A percentile compares a stretch with the other conserved stretches of the same genome.
These are phyloP conservation scores for Drosophila lacertosa DNA, from an alignment of 1,140 invertebrate species.

Conservation along the genomic window DNA sequence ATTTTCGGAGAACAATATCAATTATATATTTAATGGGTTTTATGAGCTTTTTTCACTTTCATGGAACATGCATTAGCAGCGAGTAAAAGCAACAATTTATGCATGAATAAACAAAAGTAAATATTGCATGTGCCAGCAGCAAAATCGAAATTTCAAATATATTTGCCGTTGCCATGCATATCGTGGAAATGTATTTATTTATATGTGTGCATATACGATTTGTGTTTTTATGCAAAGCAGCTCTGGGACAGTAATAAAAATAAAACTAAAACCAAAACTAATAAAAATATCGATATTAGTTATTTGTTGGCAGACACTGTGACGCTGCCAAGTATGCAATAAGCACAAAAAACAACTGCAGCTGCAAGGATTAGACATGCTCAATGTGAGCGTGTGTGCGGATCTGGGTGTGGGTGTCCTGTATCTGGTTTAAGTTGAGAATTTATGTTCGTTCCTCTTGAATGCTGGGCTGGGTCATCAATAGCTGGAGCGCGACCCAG, in stretches of 20 bases:
- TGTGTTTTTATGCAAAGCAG: constrained; percentile 32
- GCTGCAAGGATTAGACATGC: neutral
- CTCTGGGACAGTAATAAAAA: constrained; percentile 19
- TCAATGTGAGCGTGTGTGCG: neutral
- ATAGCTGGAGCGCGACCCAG: constrained; percentile 14
- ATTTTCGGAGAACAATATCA: neutral
- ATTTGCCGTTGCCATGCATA: constrained; percentile 1
- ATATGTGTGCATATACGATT: neutral
- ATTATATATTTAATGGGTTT: constrained; percentile 35
- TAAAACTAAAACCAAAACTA: constrained; percentile 13
- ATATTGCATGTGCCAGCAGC: constrained; percentile 36
- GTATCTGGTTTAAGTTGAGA: neutral
- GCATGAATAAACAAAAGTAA: constrained; percentile 39
- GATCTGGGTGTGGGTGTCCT: neutral
- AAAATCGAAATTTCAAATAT: constrained; percentile 12
- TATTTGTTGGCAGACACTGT: constrained; percentile 19
- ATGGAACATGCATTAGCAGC: constrained; percentile 18
- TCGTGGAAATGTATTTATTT: constrained; percentile 9
- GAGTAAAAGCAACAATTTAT: constrained; percentile 18
- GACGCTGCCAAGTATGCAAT: constrained; percentile 49
- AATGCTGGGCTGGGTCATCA: constrained; percentile 28
- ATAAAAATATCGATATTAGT: constrained; percentile 40
- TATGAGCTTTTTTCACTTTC: neutral
- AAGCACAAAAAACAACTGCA: constrained; percentile 16
- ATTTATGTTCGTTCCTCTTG: neutral